phyloP scores from a whole-genome alignment of 2,113 vertebrate genomes.

The Muscicapa adusta region DNA sequence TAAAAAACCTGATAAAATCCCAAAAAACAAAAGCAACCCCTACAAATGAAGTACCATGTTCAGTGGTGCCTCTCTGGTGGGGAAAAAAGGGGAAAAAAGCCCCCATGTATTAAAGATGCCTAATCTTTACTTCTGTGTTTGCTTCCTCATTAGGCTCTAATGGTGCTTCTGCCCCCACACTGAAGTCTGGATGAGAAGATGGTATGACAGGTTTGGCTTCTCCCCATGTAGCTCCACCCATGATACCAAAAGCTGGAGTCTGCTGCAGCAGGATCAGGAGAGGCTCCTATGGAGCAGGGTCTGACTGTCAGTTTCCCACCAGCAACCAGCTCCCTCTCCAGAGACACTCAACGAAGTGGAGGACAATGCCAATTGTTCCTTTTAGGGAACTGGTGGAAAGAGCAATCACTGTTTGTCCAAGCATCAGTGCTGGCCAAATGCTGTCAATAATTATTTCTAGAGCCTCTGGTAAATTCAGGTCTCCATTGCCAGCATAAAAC shows the following conservation, averaged over 20 bases:
- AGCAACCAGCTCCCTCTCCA: slow-evolving; percentile 52
- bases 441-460: slow-evolving; percentile 80
- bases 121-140: slow-evolving; percentile 85
- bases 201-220: slow-evolving; percentile 87
- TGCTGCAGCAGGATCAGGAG: slow-evolving; percentile 75
- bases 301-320: slow-evolving; percentile 79
- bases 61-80: background rate
- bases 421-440: slow-evolving; percentile 74
- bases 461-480: slow-evolving; percentile 82
- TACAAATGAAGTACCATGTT: accelerated
- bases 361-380: slow-evolving; percentile 85
- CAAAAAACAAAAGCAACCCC: background rate
- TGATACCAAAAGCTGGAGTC: slow-evolving; percentile 74
- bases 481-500: slow-evolving; percentile 73
- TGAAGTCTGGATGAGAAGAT: slow-evolving; percentile 85
- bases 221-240: slow-evolving; percentile 73
- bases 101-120: slow-evolving; percentile 76
- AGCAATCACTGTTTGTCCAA: slow-evolving; percentile 89
- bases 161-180: slow-evolving; percentile 27
- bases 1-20: background rate
- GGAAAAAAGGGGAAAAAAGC: slow-evolving; percentile 63
- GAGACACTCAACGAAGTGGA: slow-evolving; percentile 78
- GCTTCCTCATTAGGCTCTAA: slow-evolving; percentile 82
- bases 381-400: slow-evolving; percentile 76
- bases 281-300: slow-evolving; percentile 65